Evolutionary conservation across 1,140 invertebrate species (phyloP), one percentile per base, ranked within the genome.

Genomic region (Caenorhabditis briggsae): DNA sequence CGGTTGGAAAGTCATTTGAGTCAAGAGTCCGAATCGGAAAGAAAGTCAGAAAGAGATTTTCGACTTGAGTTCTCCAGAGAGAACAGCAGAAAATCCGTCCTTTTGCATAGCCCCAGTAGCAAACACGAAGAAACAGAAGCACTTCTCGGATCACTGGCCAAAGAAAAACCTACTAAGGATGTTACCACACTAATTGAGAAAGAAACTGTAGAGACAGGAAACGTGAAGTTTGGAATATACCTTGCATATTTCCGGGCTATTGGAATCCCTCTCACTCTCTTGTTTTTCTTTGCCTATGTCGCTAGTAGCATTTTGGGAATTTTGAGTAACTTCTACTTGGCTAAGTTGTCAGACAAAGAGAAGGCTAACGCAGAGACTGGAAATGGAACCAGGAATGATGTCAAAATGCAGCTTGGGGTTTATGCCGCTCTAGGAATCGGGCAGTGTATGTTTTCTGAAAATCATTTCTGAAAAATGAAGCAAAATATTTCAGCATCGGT

Each of bases 261-360:
- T 85, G 92, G 93, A 11, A 88, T 84, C 23, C 65, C 70, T 41
- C 78, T 88, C 41, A 88, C 83, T 43, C 48, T 90, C 8, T 23
- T 90, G 2, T 91, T 91, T 33, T 11, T 93, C 23, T 5, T 90
- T 18, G 85, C 89, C 58, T 92, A 90, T 87, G 59, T 90, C 9
- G 59, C 89, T 1, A 89, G 88, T 6, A 91, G 90, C 85, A 65
- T 85, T 5, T 89, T 93, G 43, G 91, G 90, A 64, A 56, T 93
- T 50, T 5, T 85, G 65, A 88, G 16, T 20, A 92, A 91, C 88
- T 74, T 93, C 12, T 93, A 92, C 91, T 89, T 93, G 11, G 92
- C 90, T 48, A 88, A 86, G 16, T 93, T 93, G 93, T 92, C 91
- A 82, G 91, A 93, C 85, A 90, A 93, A 85, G 88, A 91, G 6